Conservation (phyloP, 1,140 invertebrate species). For the Zaprionus camerounensis region DNA sequence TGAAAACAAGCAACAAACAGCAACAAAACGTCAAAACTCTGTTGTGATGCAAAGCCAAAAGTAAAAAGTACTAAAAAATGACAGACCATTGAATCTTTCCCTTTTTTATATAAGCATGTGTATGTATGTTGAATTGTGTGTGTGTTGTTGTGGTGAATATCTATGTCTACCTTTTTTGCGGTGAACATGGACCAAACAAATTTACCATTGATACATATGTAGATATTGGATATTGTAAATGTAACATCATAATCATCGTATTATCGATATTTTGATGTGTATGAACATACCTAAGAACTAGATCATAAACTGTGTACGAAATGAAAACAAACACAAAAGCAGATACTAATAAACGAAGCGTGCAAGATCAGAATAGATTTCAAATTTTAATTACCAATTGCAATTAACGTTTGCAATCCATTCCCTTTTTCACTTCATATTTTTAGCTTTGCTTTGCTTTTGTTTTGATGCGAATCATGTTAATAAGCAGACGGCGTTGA, state of each 20-base stretch:
- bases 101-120: constrained; percentile 4
- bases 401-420: constrained; percentile 3
- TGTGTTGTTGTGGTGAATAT: constrained; percentile 40
- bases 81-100: constrained; percentile 27
- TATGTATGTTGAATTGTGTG: constrained; percentile 9
- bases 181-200: constrained; percentile 4
- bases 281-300: too few species aligned
- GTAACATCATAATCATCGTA: too few species aligned
- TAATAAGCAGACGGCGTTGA: constrained; percentile 21
- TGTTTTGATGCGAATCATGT: constrained; percentile 38
- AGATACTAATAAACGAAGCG: too few species aligned
- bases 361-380: neutral
- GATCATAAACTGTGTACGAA: too few species aligned
- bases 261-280: too few species aligned
- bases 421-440: constrained; percentile 21
- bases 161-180: constrained; percentile 38
- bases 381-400: constrained; percentile 14
- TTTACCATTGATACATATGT: constrained; percentile 29
- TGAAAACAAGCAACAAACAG: constrained; percentile 61
- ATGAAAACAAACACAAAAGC: too few species aligned
- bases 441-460: constrained; percentile 27
- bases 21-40: constrained; percentile 50
- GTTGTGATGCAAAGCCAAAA: constrained; percentile 38
- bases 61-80: constrained; percentile 33
- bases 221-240: neutral